Conservation (phyloP, 2,888 invertebrate species). For the Uropetala carovei region DNA sequence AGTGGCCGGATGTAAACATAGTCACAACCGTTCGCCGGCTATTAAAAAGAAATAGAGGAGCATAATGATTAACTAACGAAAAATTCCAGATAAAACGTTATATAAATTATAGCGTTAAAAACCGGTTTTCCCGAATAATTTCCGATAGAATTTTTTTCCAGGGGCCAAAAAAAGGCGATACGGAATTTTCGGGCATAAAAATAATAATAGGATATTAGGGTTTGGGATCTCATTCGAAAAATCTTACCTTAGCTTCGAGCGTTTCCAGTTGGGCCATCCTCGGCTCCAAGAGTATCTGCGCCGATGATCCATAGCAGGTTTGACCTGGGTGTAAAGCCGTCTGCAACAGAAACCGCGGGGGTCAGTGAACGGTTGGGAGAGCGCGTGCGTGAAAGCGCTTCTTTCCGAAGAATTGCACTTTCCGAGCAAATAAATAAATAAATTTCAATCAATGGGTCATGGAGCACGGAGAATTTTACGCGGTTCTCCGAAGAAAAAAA, state of each 20-base stretch:
- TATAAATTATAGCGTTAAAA: neutral
- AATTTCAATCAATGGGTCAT: too few relatives aligned
- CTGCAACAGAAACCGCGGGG: constrained; percentile 68
- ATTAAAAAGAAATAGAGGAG: too few relatives aligned
- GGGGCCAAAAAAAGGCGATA: neutral
- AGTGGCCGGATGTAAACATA: too few relatives aligned
- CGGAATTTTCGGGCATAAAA: neutral
- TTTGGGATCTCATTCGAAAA: neutral
- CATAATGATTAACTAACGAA: too few relatives aligned
- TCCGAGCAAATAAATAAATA: too few relatives aligned
- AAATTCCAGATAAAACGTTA: too few relatives aligned
- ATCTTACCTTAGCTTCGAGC: constrained; percentile 85
- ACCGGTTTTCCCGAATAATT: neutral
- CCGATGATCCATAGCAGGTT: constrained; percentile 55
- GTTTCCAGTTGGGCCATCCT: constrained; percentile 85
- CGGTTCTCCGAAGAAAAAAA: too few relatives aligned
- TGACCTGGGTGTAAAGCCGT: constrained; percentile 69
- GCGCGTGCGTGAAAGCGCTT: too few relatives aligned
- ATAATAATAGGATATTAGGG: constrained; percentile 22
- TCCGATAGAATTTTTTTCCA: neutral
- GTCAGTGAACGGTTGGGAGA: too few relatives aligned
- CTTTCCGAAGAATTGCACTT: too few relatives aligned
- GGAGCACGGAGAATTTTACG: too few relatives aligned
- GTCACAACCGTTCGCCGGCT: too few relatives aligned
- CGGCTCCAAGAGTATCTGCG: constrained; percentile 74